Percentiles rank a stretch among this genome's conserved stretches.
These are phyloP conservation scores for Adelges cooleyi DNA, from an alignment of 1,140 invertebrate species.

Conservation along the genomic window DNA sequence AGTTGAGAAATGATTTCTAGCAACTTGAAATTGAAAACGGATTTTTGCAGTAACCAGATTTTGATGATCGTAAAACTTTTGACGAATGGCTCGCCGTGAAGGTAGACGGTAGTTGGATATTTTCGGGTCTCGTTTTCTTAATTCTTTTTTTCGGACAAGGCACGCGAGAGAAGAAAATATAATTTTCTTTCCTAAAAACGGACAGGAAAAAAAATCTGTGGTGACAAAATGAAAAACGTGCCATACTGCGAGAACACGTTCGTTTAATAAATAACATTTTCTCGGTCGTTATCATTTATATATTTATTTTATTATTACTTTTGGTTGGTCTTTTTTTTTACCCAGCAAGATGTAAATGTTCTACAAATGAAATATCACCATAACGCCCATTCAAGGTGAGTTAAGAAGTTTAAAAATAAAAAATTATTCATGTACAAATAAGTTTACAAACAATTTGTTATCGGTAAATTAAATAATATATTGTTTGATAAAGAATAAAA, in stretches of 20 bases:
- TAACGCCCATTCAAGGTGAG: too few species aligned
- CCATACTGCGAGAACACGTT: constrained; percentile 1
- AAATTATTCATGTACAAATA: too few species aligned
- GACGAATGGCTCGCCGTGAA: not conserved
- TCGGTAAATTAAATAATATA: too few species aligned
- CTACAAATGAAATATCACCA: too few species aligned
- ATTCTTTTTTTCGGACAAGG: not conserved
- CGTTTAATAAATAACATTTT: constrained; percentile 26
- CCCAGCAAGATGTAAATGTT: too few species aligned
- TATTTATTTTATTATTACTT: not conserved
- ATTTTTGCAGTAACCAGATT: not conserved
- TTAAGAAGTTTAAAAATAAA: too few species aligned
- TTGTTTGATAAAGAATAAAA: too few species aligned
- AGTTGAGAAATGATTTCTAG: too few species aligned
- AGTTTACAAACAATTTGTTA: too few species aligned
- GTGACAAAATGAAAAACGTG: constrained; percentile 27
- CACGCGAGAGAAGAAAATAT: not conserved
- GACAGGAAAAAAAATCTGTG: constrained; percentile 3
- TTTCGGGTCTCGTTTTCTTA: not conserved
- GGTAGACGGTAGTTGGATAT: not conserved
- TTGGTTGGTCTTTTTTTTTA: too few species aligned
- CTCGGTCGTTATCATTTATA: constrained; percentile 15
- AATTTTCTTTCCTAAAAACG: not conserved
- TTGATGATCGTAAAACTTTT: not conserved
- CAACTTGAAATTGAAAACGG: not conserved